Conservation (phyloP, 2,797 vertebrate genomes). For the Leuciscus waleckii region DNA sequence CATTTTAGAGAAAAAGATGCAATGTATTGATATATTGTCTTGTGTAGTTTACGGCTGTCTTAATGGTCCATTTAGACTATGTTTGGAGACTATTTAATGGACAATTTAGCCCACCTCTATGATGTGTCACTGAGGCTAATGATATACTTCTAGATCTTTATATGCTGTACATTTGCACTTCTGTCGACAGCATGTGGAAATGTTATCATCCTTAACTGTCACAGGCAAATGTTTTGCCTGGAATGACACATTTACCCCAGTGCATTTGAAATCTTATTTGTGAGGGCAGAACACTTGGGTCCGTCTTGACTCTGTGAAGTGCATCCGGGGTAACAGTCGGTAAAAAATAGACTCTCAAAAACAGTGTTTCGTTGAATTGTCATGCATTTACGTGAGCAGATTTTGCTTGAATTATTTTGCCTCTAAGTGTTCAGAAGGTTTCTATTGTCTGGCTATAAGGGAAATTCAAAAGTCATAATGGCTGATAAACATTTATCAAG, state of each 20-base stretch:
- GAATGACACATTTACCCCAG: conserved; percentile 20
- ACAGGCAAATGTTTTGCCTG: conserved; percentile 28
- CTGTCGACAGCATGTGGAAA: conserved; percentile 42
- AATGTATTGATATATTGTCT: conserved; percentile 28
- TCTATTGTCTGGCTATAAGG: background rate
- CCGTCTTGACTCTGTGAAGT: background rate
- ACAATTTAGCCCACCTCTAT: conserved; percentile 59
- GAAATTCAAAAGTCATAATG: background rate
- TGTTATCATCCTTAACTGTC: conserved; percentile 41
- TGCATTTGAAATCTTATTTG: conserved; percentile 6
- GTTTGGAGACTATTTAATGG: conserved; percentile 60
- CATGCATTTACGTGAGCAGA: background rate
- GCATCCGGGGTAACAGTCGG: background rate
- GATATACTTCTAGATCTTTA: conserved; percentile 54
- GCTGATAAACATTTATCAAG: background rate
- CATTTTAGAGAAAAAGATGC: conserved; percentile 32
- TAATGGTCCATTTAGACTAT: conserved; percentile 61
- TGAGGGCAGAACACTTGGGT: background rate
- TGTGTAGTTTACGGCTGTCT: background rate
- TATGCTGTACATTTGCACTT: conserved; percentile 50
- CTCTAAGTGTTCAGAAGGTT: background rate
- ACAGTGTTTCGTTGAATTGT: background rate
- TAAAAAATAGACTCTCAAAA: background rate
- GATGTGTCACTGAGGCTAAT: conserved; percentile 53
- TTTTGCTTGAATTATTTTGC: background rate